Evolutionary conservation across 2,113 vertebrate species (phyloP).

Genomic region (Leucoraja erinaceus): DNA sequence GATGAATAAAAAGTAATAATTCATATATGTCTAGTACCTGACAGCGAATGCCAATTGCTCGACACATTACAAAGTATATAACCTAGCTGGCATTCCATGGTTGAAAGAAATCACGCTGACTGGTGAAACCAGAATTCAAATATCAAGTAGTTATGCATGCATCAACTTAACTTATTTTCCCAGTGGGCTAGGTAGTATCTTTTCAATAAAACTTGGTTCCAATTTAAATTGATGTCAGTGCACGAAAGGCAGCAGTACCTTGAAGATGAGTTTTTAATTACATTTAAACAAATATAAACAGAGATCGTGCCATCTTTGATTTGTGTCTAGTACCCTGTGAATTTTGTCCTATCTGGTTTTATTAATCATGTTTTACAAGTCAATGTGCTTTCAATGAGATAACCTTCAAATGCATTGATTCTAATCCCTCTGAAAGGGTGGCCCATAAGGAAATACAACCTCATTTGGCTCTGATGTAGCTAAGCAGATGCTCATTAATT

Average conservation of each 20-base stretch:
- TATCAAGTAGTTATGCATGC: background rate
- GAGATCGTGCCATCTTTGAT: background rate
- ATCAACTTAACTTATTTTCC: background rate
- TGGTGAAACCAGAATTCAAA: background rate
- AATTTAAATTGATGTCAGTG: background rate
- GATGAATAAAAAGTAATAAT: background rate
- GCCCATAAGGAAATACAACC: background rate
- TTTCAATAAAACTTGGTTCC: background rate
- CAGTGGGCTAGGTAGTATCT: background rate
- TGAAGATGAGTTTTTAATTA: background rate
- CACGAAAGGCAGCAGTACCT: background rate
- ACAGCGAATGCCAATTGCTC: background rate
- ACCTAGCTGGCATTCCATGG: background rate
- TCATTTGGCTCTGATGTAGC: background rate
- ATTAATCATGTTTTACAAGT: background rate
- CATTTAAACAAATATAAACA: background rate
- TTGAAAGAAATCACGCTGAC: background rate
- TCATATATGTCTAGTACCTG: conserved; percentile 26
- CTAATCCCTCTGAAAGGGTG: background rate
- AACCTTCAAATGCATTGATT: background rate
- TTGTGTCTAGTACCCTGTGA: background rate
- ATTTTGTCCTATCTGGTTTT: background rate
- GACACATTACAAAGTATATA: background rate
- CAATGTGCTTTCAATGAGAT: background rate
- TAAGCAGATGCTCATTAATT: background rate